Evolutionary conservation across 2,797 vertebrate genomes (phyloP), one percentile per base, ranked within the genome.

Genomic region (Microcaecilia unicolor): DNA sequence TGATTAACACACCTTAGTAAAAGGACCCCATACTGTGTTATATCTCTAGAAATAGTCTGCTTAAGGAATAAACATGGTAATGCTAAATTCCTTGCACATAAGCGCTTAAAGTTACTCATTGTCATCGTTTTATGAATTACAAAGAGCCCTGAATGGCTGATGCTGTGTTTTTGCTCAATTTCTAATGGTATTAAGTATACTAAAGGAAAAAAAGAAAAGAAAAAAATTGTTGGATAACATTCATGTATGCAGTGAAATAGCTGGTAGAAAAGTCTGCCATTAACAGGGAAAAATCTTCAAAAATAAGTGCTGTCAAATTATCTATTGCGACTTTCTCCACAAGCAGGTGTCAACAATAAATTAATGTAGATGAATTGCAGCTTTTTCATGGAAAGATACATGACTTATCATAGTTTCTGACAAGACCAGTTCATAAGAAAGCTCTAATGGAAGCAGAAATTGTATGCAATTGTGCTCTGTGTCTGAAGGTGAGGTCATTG

Each of bases 281-380:
- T 51, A 58, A 31, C 17, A 29, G 15, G 18, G 11, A 60, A 46
- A 10, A 48, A 31, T 58, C 18, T 44, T 28, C 31, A 48, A 37
- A 60, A 64, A 49, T 25, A 59, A 46, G 61, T 6, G 26, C 21
- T 69, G 38, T 60, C 51, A 69, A 61, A 61, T 71, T 49, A 56
- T 18, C 27, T 49, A 18, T 17, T 52, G 22, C 48, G 13, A 39
- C 25, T 33, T 43, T 32, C 11, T 58, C 42, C 21, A 40, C 28
- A 15, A 27, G 33, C 42, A 39, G 38, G 15, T 35, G 45, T 44
- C 10, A 12, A 50, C 37, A 28, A 48, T 44, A 63, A 66, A 70
- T 41, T 48, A 67, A 67, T 55, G 40, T 6, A 65, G 41, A 67
- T 41, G 28, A 67, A 68, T 49, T 47, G 47, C 23, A 31, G 11